These are phyloP conservation scores for Petrocephalus schoutedeni DNA, from an alignment of 2,797 vertebrate genomes.

Conservation along the genomic window DNA sequence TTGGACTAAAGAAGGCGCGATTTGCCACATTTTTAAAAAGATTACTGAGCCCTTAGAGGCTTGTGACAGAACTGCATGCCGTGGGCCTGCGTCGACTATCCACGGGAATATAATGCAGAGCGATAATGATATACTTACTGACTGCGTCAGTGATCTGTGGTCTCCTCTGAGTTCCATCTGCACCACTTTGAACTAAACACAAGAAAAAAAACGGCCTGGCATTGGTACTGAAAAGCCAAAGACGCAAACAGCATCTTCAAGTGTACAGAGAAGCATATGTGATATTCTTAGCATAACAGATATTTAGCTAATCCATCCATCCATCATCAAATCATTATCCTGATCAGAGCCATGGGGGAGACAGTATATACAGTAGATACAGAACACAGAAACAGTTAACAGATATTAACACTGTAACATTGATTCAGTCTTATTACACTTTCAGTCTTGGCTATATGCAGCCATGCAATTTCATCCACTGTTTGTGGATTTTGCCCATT, in stretches of 20 bases:
- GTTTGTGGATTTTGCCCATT: not conserved
- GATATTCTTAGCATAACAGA: not conserved
- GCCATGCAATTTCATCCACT: not conserved
- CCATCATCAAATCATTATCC: not conserved
- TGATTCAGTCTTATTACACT: not conserved
- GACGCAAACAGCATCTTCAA: not conserved
- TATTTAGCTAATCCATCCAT: not conserved
- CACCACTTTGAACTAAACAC: slow-evolving; percentile 56
- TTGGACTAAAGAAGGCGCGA: not conserved
- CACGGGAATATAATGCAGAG: not conserved
- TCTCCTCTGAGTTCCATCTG: slow-evolving; percentile 44
- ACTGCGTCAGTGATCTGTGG: slow-evolving; percentile 46
- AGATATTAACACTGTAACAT: not conserved
- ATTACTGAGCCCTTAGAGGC: not conserved
- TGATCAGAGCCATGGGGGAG: not conserved
- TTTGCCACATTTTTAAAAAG: not conserved
- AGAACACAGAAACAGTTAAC: not conserved
- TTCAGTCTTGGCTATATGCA: not conserved
- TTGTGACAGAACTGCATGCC: slow-evolving; percentile 31
- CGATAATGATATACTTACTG: slow-evolving; percentile 54
- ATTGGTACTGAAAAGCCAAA: not conserved
- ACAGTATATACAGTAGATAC: not conserved
- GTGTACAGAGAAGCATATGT: not conserved
- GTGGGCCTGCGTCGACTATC: slow-evolving; percentile 52
- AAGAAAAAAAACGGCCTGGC: not conserved